Percentiles rank a stretch among this genome's conserved stretches.
Conservation (phyloP, 2,888 invertebrate species). For the Lymantria monacha region DNA sequence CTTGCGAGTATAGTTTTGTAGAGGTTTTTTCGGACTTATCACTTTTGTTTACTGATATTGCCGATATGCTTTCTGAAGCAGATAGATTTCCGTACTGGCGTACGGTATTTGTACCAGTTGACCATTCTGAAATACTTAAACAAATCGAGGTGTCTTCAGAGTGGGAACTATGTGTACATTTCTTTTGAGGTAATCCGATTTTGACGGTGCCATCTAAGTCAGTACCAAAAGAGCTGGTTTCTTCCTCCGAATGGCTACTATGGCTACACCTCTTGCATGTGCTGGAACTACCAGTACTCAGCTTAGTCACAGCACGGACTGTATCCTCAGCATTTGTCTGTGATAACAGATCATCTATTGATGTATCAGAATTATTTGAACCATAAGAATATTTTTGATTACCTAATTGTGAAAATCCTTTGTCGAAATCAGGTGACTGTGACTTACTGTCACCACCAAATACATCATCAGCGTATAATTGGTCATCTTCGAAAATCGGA, state of each 20-base stretch:
- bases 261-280: constrained; percentile 85
- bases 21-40: constrained; percentile 83
- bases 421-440: constrained; percentile 81
- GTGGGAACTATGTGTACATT: constrained; percentile 91
- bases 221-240: constrained; percentile 89
- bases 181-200: constrained; percentile 89
- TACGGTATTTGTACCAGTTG: constrained; percentile 92
- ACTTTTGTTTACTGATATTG: constrained; percentile 82
- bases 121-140: constrained; percentile 93
- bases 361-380: constrained; percentile 85
- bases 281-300: constrained; percentile 73
- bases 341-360: constrained; percentile 83
- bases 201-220: constrained; percentile 92
- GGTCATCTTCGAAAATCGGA: constrained; percentile 83
- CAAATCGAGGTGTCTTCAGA: constrained; percentile 94
- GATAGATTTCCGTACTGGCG: constrained; percentile 90
- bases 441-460: constrained; percentile 84
- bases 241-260: constrained; percentile 88
- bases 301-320: constrained; percentile 73
- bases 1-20: constrained; percentile 81
- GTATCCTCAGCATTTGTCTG: constrained; percentile 83
- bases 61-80: constrained; percentile 85
- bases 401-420: constrained; percentile 64
- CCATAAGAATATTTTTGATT: constrained; percentile 77
- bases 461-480: constrained; percentile 82